Conservation (phyloP, 2,797 vertebrate species). For the Alfaro cultratus region DNA sequence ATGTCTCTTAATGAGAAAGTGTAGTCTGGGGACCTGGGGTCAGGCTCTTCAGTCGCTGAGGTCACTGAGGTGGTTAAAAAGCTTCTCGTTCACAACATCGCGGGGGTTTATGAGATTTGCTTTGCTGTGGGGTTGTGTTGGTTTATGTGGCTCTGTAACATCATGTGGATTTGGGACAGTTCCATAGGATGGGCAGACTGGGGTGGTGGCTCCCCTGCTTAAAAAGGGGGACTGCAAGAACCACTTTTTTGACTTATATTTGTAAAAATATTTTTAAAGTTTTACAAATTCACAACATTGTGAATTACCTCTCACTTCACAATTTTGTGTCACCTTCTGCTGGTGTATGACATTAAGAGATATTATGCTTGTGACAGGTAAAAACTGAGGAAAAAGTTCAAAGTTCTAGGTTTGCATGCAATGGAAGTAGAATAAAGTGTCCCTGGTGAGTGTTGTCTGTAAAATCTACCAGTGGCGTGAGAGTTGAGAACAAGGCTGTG, state of each 20-base stretch:
- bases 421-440: constrained; percentile 19
- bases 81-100: neutral
- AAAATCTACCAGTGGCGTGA: constrained; percentile 18
- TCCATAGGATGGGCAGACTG: neutral
- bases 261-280: neutral
- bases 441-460: constrained; percentile 23
- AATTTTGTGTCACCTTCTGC: neutral
- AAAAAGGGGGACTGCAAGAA: neutral
- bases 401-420: constrained; percentile 11
- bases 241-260: neutral
- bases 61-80: neutral
- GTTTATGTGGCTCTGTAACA: neutral
- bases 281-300: neutral
- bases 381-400: neutral
- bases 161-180: neutral
- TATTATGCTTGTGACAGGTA: neutral
- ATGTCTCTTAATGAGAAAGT: neutral
- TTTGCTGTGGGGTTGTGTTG: neutral
- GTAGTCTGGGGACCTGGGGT: neutral
- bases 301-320: neutral
- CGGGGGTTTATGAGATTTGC: neutral
- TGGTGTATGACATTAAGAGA: neutral
- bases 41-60: neutral
- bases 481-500: constrained; percentile 10
- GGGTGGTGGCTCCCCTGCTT: neutral